Conservation (phyloP, 2,797 vertebrate genomes). For the Xenopus petersii region DNA sequence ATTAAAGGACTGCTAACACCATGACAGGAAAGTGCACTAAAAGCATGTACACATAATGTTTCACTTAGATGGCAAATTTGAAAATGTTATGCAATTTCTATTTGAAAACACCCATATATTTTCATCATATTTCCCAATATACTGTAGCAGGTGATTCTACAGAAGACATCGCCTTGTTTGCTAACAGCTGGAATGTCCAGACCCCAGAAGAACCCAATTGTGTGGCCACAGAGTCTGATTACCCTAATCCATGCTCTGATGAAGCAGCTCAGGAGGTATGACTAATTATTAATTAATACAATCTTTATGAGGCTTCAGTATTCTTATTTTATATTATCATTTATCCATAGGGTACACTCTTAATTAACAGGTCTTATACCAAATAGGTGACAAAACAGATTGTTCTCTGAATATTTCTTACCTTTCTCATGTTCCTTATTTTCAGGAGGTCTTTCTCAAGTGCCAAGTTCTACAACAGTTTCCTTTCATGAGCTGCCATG, state of each 20-base stretch:
- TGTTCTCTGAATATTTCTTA: not conserved
- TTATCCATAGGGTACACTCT: not conserved
- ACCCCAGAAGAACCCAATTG: constrained; percentile 75
- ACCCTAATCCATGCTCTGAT: constrained; percentile 84
- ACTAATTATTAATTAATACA: not conserved
- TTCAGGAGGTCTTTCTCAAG: constrained; percentile 91
- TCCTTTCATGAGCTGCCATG: constrained; percentile 94
- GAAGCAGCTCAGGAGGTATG: constrained; percentile 85
- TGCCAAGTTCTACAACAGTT: constrained; percentile 95
- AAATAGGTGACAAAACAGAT: too few species aligned
- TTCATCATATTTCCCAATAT: constrained; percentile 39
- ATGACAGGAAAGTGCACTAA: too few species aligned
- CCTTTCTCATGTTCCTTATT: not conserved
- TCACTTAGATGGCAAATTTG: too few species aligned
- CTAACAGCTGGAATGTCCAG: constrained; percentile 88
- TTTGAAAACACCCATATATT: too few species aligned
- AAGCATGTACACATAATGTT: too few species aligned
- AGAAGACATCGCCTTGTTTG: constrained; percentile 87
- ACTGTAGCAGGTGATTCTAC: constrained; percentile 69
- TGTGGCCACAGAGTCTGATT: constrained; percentile 78
- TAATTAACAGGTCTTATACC: not conserved
- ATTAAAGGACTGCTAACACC: too few species aligned
- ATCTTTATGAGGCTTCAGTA: not conserved
- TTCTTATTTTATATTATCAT: not conserved
- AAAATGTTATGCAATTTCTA: too few species aligned